phyloP scores from a whole-genome alignment of 2,113 vertebrate genomes.

The Rutilus rutilus region DNA sequence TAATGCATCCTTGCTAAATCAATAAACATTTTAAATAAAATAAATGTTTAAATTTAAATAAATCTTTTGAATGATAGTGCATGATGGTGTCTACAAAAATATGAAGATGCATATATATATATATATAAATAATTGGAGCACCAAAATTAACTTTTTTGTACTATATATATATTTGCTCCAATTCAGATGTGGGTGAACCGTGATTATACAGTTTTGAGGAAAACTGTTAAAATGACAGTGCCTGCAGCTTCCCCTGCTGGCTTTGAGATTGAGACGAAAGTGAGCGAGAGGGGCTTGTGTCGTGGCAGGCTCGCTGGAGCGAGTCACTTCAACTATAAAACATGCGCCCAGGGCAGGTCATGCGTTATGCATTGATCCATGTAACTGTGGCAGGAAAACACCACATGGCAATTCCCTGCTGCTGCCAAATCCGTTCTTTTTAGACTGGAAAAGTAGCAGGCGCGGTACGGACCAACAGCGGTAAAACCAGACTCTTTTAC shows the following conservation, averaged over 20 bases:
- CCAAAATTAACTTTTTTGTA: too few species aligned
- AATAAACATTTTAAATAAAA: too few species aligned
- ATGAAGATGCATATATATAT: too few species aligned
- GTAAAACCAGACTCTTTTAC: slow-evolving; percentile 9
- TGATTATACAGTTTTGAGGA: not conserved
- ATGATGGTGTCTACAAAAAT: too few species aligned
- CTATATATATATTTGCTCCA: not conserved
- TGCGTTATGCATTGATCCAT: slow-evolving; percentile 66
- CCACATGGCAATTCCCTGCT: slow-evolving; percentile 51
- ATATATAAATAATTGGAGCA: too few species aligned
- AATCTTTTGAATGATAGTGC: too few species aligned
- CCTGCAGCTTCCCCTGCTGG: slow-evolving; percentile 14
- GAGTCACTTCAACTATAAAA: slow-evolving; percentile 66
- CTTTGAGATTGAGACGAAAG: slow-evolving; percentile 50
- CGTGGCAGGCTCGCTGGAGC: slow-evolving; percentile 66
- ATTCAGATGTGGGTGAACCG: slow-evolving; percentile 8
- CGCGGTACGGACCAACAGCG: not conserved
- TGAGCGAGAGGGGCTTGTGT: slow-evolving; percentile 54
- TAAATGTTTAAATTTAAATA: too few species aligned
- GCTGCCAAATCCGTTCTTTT: slow-evolving; percentile 43
- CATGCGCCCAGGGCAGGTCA: slow-evolving; percentile 63
- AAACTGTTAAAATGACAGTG: slow-evolving; percentile 30
- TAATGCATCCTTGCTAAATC: too few species aligned
- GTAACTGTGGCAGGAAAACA: slow-evolving; percentile 68
- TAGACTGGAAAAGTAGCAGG: slow-evolving; percentile 24